Conservation (phyloP, 2,113 vertebrate genomes). For the Osmerus eperlanus region DNA sequence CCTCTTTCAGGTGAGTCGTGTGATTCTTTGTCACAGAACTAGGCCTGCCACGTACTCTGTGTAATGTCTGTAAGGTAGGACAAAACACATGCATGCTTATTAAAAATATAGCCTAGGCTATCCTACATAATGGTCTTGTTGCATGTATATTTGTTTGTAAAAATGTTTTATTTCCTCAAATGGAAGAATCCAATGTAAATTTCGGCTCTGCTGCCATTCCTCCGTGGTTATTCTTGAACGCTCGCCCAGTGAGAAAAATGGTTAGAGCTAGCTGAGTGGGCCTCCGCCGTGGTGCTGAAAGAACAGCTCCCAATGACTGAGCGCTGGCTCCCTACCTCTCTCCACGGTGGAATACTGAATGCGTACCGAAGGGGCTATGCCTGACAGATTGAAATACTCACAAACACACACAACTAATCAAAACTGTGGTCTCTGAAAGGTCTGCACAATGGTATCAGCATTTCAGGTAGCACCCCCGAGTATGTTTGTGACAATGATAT, state of each 20-base stretch:
- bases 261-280: constrained; percentile 50
- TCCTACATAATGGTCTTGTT: not conserved
- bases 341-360: constrained; percentile 30
- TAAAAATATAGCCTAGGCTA: not conserved
- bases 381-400: constrained; percentile 53
- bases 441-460: too few species aligned
- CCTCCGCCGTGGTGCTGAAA: constrained; percentile 62
- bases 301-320: constrained; percentile 58
- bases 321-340: constrained; percentile 38
- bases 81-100: not conserved
- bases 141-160: not conserved
- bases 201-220: not conserved
- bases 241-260: not conserved
- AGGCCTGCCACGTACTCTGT: not conserved
- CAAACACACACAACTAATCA: not conserved
- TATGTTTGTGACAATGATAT: constrained; percentile 26
- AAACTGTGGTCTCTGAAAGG: too few species aligned
- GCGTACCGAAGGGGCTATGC: constrained; percentile 49
- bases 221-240: not conserved
- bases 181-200: not conserved
- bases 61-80: not conserved
- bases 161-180: not conserved
- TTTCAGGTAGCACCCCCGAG: not conserved
- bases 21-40: not conserved
- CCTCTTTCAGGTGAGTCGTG: constrained; percentile 91